Evolutionary conservation across 2,888 invertebrate species (phyloP).

Genomic region (Ptilodon capucinus): DNA sequence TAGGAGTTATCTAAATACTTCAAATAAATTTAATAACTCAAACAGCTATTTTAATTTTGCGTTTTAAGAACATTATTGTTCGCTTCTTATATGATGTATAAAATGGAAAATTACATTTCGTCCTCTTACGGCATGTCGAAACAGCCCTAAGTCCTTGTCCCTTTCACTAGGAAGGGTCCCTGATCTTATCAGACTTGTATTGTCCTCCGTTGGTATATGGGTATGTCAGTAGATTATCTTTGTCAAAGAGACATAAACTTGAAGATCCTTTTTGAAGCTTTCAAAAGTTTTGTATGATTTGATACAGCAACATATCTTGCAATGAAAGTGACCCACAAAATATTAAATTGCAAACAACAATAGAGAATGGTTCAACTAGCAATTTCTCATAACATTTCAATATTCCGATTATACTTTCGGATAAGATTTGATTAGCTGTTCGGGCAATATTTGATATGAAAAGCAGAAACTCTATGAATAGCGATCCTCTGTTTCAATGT

Average conservation of each 20-base stretch:
- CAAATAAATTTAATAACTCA: not conserved
- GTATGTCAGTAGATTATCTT: conserved; percentile 27
- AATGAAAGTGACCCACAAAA: not conserved
- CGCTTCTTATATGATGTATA: not conserved
- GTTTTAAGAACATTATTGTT: not conserved
- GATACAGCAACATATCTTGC: conserved; percentile 2
- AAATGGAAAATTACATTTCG: not conserved
- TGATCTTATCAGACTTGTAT: conserved; percentile 16
- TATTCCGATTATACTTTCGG: not conserved
- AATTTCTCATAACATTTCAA: not conserved
- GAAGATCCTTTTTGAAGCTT: no score
- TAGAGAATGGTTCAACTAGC: not conserved
- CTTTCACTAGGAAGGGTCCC: conserved; percentile 9
- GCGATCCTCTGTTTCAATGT: conserved; percentile 19
- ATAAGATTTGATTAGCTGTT: conserved; percentile 4
- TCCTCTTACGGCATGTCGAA: not conserved
- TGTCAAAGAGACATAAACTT: conserved; percentile 10
- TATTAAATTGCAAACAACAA: not conserved
- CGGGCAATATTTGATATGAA: conserved; percentile 1
- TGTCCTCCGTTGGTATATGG: conserved; percentile 9
- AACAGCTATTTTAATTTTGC: not conserved
- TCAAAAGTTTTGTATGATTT: no score
- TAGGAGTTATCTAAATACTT: not conserved
- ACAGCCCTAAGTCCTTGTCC: not conserved
- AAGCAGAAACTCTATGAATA: conserved; percentile 14